Percentiles rank a stretch among this genome's conserved stretches.
Evolutionary conservation across 1,140 invertebrate species (phyloP).

Genomic region (Coenobita brevimanus): DNA sequence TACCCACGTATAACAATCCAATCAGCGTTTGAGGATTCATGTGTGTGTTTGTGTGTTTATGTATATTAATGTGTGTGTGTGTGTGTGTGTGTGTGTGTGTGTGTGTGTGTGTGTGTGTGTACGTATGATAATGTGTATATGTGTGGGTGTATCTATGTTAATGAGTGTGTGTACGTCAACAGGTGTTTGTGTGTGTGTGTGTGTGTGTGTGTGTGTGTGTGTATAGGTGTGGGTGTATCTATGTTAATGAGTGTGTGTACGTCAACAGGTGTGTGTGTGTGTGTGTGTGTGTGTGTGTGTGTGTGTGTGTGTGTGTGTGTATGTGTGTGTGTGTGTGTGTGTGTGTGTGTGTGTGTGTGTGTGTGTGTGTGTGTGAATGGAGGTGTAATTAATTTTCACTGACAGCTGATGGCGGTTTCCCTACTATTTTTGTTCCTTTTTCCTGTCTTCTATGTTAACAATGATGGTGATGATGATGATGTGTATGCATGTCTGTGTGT

Average conservation of each 20-base stretch:
- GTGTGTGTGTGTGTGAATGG: conserved; percentile 13
- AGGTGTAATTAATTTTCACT: neutral
- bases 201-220: neutral
- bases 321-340: conserved; percentile 31
- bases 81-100: neutral
- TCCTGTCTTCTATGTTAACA: neutral
- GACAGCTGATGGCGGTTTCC: neutral
- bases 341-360: conserved; percentile 32
- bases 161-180: no score
- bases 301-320: conserved; percentile 18
- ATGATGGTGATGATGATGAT: no score
- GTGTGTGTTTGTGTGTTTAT: no score
- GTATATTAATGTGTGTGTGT: neutral
- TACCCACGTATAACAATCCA: no score
- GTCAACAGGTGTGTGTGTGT: conserved; percentile 21
- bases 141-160: no score
- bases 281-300: conserved; percentile 9
- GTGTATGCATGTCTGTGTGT: no score
- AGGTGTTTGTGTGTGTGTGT: no score
- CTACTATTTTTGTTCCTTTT: neutral
- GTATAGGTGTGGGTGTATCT: neutral
- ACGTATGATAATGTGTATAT: neutral
- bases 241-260: conserved; percentile 1
- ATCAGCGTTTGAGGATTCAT: no score
- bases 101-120: neutral